Evolutionary conservation across 2,113 vertebrate species (phyloP).

Genomic region (Zosterops hypoxanthus): DNA sequence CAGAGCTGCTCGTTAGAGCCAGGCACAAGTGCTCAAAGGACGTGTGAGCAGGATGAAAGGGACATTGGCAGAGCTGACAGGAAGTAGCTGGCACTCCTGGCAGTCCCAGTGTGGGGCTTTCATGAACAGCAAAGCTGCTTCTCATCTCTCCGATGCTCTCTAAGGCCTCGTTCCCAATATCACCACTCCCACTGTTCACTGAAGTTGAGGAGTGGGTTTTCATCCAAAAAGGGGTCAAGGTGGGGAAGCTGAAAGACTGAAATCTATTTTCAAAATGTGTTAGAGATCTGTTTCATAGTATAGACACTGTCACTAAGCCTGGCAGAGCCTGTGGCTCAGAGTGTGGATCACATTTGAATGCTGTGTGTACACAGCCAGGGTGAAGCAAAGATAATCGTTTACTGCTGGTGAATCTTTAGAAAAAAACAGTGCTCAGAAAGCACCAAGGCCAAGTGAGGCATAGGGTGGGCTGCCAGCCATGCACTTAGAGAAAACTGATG

Average conservation of each 20-base stretch:
- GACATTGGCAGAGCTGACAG: background rate
- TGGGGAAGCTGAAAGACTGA: background rate
- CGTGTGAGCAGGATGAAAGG: background rate
- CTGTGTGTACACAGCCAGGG: background rate
- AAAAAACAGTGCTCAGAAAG: background rate
- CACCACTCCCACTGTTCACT: background rate
- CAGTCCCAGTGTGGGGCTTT: background rate
- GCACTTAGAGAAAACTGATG: background rate
- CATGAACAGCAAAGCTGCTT: background rate
- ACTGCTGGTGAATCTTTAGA: background rate
- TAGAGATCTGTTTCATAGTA: background rate
- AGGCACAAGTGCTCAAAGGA: background rate
- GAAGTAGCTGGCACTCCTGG: background rate
- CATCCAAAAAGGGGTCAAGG: background rate
- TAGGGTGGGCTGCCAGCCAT: background rate
- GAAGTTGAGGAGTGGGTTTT: background rate
- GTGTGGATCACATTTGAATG: background rate
- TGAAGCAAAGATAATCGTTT: background rate
- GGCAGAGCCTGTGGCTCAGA: background rate
- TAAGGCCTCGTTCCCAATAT: background rate
- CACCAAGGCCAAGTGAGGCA: background rate
- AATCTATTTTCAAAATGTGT: background rate
- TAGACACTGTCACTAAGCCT: background rate
- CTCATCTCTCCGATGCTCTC: background rate
- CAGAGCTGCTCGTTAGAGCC: background rate